Evolutionary conservation across 2,113 vertebrate genomes (phyloP).

Genomic region (Saimiri boliviensis): DNA sequence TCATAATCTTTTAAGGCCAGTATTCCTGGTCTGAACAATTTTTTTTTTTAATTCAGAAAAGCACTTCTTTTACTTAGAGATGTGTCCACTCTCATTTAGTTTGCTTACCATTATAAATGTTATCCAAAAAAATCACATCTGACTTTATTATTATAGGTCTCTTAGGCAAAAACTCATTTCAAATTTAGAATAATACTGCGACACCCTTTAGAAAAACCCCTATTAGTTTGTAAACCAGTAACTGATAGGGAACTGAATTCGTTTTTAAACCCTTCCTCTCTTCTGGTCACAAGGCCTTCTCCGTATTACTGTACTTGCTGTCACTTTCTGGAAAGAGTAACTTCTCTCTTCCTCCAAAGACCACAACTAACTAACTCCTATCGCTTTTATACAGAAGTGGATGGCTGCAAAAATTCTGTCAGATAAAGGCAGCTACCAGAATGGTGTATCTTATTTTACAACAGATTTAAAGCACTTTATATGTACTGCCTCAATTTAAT

Average conservation of each 20-base stretch:
- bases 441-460: neutral
- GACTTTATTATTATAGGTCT: neutral
- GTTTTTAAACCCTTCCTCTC: neutral
- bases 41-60: neutral
- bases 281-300: constrained; percentile 1
- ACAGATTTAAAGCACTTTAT: neutral
- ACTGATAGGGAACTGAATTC: neutral
- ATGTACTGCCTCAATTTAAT: neutral
- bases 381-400: neutral
- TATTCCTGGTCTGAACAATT: neutral
- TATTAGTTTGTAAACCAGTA: neutral
- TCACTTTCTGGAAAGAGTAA: neutral
- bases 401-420: neutral
- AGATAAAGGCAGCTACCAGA: neutral
- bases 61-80: neutral
- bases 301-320: neutral
- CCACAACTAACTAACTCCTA: constrained; percentile 25
- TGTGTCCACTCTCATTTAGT: neutral
- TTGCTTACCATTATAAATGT: neutral
- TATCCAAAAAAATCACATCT: neutral
- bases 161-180: neutral
- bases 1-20: neutral
- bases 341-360: neutral
- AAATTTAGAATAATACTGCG: neutral
- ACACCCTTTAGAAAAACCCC: neutral